These are phyloP conservation scores for Eubasilissa regina DNA, from an alignment of 1,140 invertebrate species.

Conservation along the genomic window DNA sequence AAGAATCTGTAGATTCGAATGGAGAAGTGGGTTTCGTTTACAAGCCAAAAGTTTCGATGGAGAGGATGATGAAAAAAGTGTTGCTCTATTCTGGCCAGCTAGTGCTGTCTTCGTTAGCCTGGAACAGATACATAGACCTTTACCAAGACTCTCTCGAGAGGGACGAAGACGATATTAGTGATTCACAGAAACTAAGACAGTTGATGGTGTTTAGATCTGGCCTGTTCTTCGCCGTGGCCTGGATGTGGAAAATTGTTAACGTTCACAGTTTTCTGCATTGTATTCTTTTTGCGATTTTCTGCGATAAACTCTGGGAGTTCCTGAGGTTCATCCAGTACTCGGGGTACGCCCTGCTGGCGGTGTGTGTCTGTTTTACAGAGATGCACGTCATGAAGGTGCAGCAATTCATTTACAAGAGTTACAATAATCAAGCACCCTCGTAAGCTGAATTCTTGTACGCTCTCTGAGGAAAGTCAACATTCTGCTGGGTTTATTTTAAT, in stretches of 20 bases:
- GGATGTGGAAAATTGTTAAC: slow-evolving; percentile 85
- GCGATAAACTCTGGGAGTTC: slow-evolving; percentile 85
- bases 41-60: slow-evolving; percentile 77
- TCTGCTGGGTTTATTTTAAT: too few species aligned
- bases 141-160: slow-evolving; percentile 84
- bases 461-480: too few species aligned
- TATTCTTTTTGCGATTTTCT: slow-evolving; percentile 83
- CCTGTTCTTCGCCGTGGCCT: slow-evolving; percentile 82
- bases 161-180: slow-evolving; percentile 67
- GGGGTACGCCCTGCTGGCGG: slow-evolving; percentile 74
- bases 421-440: slow-evolving; percentile 51
- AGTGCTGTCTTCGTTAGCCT: slow-evolving; percentile 80
- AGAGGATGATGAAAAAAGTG: slow-evolving; percentile 77
- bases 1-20: slow-evolving; percentile 69
- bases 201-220: slow-evolving; percentile 75
- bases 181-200: slow-evolving; percentile 70
- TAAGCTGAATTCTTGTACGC: slow-evolving; percentile 10
- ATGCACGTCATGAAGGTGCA: slow-evolving; percentile 73
- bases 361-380: slow-evolving; percentile 75
- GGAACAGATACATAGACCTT: slow-evolving; percentile 86
- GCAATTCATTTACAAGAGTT: slow-evolving; percentile 70
- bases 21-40: slow-evolving; percentile 74
- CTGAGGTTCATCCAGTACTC: slow-evolving; percentile 77
- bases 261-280: slow-evolving; percentile 85
- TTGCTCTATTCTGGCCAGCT: slow-evolving; percentile 80